Conservation (phyloP, 2,797 vertebrate species). For the Ctenopoma multispine region DNA sequence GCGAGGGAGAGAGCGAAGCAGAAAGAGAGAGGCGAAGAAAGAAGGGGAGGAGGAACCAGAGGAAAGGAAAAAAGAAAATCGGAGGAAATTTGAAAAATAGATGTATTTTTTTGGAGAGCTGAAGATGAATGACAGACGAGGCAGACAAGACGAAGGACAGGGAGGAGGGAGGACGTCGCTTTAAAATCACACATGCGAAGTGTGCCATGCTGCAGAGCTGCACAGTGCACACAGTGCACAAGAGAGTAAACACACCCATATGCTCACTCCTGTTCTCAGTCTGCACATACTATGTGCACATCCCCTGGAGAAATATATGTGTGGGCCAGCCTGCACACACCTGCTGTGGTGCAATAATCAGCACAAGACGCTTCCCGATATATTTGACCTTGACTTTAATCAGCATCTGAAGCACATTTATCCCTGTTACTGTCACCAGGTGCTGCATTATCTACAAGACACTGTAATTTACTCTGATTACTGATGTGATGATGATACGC, state of each 20-base stretch:
- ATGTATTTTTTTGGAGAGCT: slow-evolving; percentile 4
- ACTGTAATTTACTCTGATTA: slow-evolving; percentile 14
- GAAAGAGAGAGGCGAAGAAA: background rate
- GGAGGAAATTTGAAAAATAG: slow-evolving; percentile 9
- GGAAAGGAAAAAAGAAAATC: background rate
- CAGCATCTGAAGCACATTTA: slow-evolving; percentile 1
- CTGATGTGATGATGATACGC: background rate
- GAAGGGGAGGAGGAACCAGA: background rate
- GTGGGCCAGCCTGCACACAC: slow-evolving; percentile 31
- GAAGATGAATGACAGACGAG: background rate
- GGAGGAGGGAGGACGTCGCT: slow-evolving; percentile 4
- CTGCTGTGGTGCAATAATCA: slow-evolving; percentile 39
- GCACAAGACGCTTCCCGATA: slow-evolving; percentile 13
- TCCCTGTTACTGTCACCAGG: slow-evolving; percentile 19
- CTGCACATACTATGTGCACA: slow-evolving; percentile 14
- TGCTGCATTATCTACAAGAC: background rate
- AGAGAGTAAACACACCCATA: slow-evolving; percentile 55
- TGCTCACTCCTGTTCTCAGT: slow-evolving; percentile 11
- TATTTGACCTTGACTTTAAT: slow-evolving; percentile 69
- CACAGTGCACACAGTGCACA: slow-evolving; percentile 17
- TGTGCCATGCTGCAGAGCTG: slow-evolving; percentile 59
- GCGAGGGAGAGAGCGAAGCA: slow-evolving; percentile 22
- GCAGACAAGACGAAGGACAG: slow-evolving; percentile 1
- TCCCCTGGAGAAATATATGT: slow-evolving; percentile 4
- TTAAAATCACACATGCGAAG: slow-evolving; percentile 42